Evolutionary conservation across 2,888 invertebrate species (phyloP).

Genomic region (Phengaris arion): DNA sequence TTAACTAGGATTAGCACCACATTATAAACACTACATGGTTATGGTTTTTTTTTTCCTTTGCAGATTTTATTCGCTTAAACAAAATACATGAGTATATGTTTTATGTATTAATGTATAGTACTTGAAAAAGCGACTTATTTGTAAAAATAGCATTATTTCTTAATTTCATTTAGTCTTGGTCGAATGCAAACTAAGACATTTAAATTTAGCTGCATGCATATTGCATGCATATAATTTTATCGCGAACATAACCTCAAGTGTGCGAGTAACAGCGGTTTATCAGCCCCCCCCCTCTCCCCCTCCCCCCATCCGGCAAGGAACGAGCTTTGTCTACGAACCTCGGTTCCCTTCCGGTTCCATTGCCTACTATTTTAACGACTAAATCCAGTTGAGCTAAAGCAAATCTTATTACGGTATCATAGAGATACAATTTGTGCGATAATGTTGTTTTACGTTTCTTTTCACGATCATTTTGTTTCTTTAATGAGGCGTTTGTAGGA

Average conservation of each 20-base stretch:
- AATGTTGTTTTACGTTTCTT: slow-evolving; percentile 46
- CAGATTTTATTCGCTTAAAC: too few relatives aligned
- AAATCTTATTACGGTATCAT: slow-evolving; percentile 3
- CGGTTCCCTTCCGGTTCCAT: slow-evolving; percentile 49
- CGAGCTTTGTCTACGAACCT: slow-evolving; percentile 53
- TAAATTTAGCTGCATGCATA: slow-evolving; percentile 14
- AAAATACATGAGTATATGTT: too few relatives aligned
- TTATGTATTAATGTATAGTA: too few relatives aligned
- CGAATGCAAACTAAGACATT: slow-evolving; percentile 13
- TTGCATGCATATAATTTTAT: slow-evolving; percentile 19
- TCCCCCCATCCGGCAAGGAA: slow-evolving; percentile 52
- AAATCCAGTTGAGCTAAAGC: slow-evolving; percentile 28
- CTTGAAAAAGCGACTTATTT: too few relatives aligned
- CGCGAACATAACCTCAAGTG: slow-evolving; percentile 10
- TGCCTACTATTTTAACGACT: slow-evolving; percentile 56
- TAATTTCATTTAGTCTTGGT: background rate
- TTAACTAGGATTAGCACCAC: too few relatives aligned
- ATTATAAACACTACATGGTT: too few relatives aligned
- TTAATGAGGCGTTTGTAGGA: slow-evolving; percentile 22
- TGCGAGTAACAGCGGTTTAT: slow-evolving; percentile 33
- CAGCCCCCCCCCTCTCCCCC: slow-evolving; percentile 35
- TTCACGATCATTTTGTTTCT: slow-evolving; percentile 44
- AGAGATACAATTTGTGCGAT: slow-evolving; percentile 29
- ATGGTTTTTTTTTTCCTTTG: too few relatives aligned
- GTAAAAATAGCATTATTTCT: too few relatives aligned